Percentiles rank a stretch among this genome's conserved stretches.
Evolutionary conservation across 2,797 vertebrate genomes (phyloP).

Genomic region (Platyrinchus mystaceus): DNA sequence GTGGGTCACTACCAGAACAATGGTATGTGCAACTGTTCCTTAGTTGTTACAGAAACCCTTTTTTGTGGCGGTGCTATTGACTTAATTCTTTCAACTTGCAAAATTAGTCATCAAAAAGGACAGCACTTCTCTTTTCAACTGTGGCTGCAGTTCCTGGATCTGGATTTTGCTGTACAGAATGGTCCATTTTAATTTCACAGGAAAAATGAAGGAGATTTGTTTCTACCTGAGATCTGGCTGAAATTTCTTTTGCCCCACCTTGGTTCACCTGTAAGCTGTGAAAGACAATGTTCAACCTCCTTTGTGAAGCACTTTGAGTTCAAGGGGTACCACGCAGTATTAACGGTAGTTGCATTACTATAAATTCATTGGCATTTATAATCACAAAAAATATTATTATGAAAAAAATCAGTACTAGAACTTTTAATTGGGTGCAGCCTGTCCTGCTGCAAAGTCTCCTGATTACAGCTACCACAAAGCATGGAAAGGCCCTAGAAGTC

Average conservation of each 20-base stretch:
- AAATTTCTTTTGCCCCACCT: background rate
- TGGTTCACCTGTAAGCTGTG: background rate
- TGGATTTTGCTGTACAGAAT: background rate
- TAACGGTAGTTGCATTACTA: background rate
- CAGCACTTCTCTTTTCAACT: background rate
- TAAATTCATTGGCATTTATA: background rate
- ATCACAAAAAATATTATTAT: background rate
- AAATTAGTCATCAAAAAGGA: background rate
- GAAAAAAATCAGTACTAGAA: background rate
- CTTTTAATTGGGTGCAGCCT: background rate
- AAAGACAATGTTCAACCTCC: background rate
- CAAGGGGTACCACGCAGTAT: background rate
- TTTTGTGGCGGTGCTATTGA: background rate
- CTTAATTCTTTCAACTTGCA: background rate
- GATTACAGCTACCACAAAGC: background rate
- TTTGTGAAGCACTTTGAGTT: background rate
- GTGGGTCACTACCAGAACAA: background rate
- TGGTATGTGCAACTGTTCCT: background rate
- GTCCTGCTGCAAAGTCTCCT: background rate
- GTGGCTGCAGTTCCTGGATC: background rate
- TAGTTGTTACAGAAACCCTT: conserved; percentile 4
- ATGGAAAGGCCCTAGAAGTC: background rate
- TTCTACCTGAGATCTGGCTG: background rate
- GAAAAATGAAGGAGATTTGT: background rate
- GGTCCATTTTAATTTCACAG: background rate